phyloP scores from a whole-genome alignment of 2,113 vertebrate genomes.

The Polyodon spathula region DNA sequence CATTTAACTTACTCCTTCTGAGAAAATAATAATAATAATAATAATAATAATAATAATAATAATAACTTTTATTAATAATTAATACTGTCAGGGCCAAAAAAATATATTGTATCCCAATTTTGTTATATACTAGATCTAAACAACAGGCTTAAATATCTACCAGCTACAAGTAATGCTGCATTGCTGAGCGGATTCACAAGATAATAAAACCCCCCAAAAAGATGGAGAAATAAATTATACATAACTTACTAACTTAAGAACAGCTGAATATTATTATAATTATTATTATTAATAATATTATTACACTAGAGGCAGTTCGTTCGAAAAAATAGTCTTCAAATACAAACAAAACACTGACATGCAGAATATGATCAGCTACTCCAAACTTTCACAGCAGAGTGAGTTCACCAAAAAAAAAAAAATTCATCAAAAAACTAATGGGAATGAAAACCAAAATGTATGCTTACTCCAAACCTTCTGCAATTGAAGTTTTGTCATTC shows the following conservation, averaged over 20 bases:
- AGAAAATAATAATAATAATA: slow-evolving; percentile 30
- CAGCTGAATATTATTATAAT: slow-evolving; percentile 86
- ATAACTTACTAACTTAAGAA: slow-evolving; percentile 97
- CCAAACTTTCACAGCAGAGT: slow-evolving; percentile 66
- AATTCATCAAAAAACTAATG: slow-evolving; percentile 10
- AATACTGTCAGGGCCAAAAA: no score
- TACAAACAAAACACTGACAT: slow-evolving; percentile 76
- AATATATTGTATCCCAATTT: no score
- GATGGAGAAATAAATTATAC: slow-evolving; percentile 96
- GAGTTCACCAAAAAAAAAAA: slow-evolving; percentile 44
- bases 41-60: slow-evolving; percentile 50
- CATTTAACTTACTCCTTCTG: slow-evolving; percentile 60
- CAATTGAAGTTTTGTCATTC: background rate
- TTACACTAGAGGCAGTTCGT: slow-evolving; percentile 94
- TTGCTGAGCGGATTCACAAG: slow-evolving; percentile 67
- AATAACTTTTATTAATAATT: slow-evolving; percentile 55
- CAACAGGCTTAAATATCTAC: slow-evolving; percentile 67
- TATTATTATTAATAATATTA: slow-evolving; percentile 81
- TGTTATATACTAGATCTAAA: no score
- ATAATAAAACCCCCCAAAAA: slow-evolving; percentile 61
- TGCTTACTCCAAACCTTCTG: background rate
- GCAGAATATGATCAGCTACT: slow-evolving; percentile 70
- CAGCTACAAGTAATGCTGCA: slow-evolving; percentile 76
- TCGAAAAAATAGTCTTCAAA: slow-evolving; percentile 83
- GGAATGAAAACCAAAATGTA: slow-evolving; percentile 20